Percentiles rank a stretch among this genome's conserved stretches.
These are phyloP conservation scores for Lordiphosa clarofinis DNA, from an alignment of 1,140 invertebrate species.

Conservation along the genomic window DNA sequence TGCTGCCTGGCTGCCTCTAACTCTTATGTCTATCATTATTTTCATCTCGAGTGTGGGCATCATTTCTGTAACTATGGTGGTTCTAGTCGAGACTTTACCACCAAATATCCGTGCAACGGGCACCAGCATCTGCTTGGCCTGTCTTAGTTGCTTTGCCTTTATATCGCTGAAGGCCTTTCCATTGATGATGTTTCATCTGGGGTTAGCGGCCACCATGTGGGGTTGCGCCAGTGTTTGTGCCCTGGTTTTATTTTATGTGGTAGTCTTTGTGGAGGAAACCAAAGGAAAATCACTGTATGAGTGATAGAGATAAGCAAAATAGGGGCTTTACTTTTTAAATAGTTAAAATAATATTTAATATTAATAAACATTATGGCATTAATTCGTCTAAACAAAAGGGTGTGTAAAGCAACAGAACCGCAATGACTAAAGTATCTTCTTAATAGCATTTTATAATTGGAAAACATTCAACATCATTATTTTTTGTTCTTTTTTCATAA, in stretches of 20 bases:
- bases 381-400: too few species aligned
- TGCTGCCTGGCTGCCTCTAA: slow-evolving; percentile 61
- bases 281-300: slow-evolving; percentile 67
- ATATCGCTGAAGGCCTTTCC: slow-evolving; percentile 60
- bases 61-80: slow-evolving; percentile 65
- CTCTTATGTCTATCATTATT: slow-evolving; percentile 62
- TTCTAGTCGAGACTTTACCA: slow-evolving; percentile 65
- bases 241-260: slow-evolving; percentile 56
- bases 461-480: too few species aligned
- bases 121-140: slow-evolving; percentile 55
- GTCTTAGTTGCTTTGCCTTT: slow-evolving; percentile 62
- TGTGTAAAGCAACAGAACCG: too few species aligned
- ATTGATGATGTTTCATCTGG: slow-evolving; percentile 57
- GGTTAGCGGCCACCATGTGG: slow-evolving; percentile 70
- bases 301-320: background rate
- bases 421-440: too few species aligned
- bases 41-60: slow-evolving; percentile 63
- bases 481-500: too few species aligned
- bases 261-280: slow-evolving; percentile 63
- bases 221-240: slow-evolving; percentile 46
- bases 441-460: too few species aligned
- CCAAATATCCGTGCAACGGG: slow-evolving; percentile 54
- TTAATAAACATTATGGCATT: too few species aligned
- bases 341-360: too few species aligned
- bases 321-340: too few species aligned